phyloP scores from a whole-genome alignment of 2,888 invertebrate genomes.

The Ectemnius lituratus region DNA sequence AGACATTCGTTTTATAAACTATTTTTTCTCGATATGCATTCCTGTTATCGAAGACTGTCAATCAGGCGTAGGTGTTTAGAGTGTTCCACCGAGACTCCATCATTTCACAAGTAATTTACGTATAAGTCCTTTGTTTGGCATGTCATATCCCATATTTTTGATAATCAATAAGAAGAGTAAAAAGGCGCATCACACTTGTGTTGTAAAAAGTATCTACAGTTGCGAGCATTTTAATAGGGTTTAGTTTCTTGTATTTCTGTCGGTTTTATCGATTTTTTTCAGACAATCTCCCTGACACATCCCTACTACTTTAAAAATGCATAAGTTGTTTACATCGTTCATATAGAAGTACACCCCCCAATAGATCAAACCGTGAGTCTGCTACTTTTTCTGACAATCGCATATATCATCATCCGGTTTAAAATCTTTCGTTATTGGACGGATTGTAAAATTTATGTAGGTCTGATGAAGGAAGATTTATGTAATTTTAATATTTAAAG shows the following conservation, averaged over 20 bases:
- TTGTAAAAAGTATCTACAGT: constrained; percentile 22
- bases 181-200: constrained; percentile 14
- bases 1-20: constrained; percentile 58
- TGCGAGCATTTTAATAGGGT: constrained; percentile 35
- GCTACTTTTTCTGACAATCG: constrained; percentile 43
- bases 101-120: constrained; percentile 20
- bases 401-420: constrained; percentile 21
- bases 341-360: constrained; percentile 31
- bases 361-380: constrained; percentile 13
- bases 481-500: constrained; percentile 33
- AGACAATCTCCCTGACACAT: constrained; percentile 19
- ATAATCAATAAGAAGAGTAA: constrained; percentile 8
- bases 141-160: constrained; percentile 11
- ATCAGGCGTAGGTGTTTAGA: constrained; percentile 45
- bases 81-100: constrained; percentile 29
- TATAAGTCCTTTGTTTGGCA: constrained; percentile 29
- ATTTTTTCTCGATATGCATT: constrained; percentile 68
- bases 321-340: constrained; percentile 40
- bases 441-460: constrained; percentile 22
- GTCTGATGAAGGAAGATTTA: constrained; percentile 19
- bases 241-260: constrained; percentile 28
- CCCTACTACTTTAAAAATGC: constrained; percentile 41
- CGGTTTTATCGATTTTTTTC: constrained; percentile 29
- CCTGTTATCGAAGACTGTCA: constrained; percentile 72
- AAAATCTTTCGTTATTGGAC: constrained; percentile 29